These are phyloP conservation scores for Holotrichia oblita DNA, from an alignment of 1,140 invertebrate species.

Conservation along the genomic window DNA sequence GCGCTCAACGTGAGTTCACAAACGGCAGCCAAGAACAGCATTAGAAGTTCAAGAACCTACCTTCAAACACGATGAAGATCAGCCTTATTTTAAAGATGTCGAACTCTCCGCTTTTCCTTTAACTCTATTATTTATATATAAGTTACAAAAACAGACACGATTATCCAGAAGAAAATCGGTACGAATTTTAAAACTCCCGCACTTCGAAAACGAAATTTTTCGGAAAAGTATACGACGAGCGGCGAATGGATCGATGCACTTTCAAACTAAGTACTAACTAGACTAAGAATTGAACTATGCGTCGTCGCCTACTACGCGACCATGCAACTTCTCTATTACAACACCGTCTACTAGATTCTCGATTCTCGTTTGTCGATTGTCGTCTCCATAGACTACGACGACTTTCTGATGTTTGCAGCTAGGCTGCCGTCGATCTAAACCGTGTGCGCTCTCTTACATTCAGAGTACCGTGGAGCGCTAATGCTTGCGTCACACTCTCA, in stretches of 20 bases:
- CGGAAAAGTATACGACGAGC: not conserved
- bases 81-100: not conserved
- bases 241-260: not conserved
- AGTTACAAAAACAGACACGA: not conserved
- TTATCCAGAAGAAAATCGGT: not conserved
- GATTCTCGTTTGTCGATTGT: conserved; percentile 9
- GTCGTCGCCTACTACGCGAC: not conserved
- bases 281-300: conserved; percentile 6
- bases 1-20: not conserved
- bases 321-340: conserved; percentile 12
- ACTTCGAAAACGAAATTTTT: conserved; percentile 5
- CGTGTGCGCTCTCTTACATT: conserved; percentile 7
- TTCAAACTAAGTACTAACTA: conserved; percentile 20
- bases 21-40: conserved; percentile 10
- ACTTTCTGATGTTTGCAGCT: conserved; percentile 10
- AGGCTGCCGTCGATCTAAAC: conserved; percentile 19
- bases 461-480: conserved; percentile 5
- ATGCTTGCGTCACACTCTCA: conserved; percentile 19
- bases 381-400: conserved; percentile 14
- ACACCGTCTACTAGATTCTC: conserved; percentile 10
- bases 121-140: not conserved
- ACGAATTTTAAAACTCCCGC: not conserved
- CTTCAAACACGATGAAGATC: conserved; percentile 12
- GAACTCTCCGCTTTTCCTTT: not conserved
- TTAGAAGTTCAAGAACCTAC: conserved; percentile 20